A percentile compares a stretch with the other conserved stretches of the same genome.
phyloP scores from a whole-genome alignment of 2,113 vertebrate species.

The Osmerus eperlanus region DNA sequence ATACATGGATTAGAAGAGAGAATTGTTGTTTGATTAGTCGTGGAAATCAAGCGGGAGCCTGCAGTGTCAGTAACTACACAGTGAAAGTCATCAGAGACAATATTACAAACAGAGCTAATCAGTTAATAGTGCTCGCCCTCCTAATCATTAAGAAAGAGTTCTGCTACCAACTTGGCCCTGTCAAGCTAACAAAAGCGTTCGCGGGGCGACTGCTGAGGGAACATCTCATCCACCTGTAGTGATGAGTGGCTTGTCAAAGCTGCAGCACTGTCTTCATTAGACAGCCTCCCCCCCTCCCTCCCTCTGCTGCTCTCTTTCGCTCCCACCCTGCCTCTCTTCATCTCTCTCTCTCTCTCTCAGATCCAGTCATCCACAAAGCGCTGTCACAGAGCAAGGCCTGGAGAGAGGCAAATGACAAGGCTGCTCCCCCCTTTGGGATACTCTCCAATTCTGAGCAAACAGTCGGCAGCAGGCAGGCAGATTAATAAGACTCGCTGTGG shows the following conservation, averaged over 20 bases:
- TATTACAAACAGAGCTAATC: background rate
- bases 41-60: background rate
- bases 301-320: background rate
- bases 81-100: background rate
- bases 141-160: background rate
- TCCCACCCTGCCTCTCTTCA: background rate
- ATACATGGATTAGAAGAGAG: background rate
- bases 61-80: background rate
- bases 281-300: conserved; percentile 6
- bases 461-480: background rate
- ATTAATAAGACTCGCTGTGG: conserved; percentile 5
- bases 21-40: background rate
- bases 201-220: background rate
- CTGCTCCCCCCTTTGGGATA: background rate
- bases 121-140: background rate
- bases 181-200: background rate
- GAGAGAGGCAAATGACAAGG: background rate
- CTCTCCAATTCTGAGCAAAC: conserved; percentile 7
- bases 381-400: conserved; percentile 9
- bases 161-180: background rate
- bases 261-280: conserved; percentile 21
- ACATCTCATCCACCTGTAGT: conserved; percentile 10
- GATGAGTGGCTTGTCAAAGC: conserved; percentile 18
- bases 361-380: conserved; percentile 27
- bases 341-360: conserved; percentile 7